A percentile compares a stretch with the other conserved stretches of the same genome.
phyloP scores from a whole-genome alignment of 1,140 invertebrate genomes.

The Acyrthosiphon pisum region DNA sequence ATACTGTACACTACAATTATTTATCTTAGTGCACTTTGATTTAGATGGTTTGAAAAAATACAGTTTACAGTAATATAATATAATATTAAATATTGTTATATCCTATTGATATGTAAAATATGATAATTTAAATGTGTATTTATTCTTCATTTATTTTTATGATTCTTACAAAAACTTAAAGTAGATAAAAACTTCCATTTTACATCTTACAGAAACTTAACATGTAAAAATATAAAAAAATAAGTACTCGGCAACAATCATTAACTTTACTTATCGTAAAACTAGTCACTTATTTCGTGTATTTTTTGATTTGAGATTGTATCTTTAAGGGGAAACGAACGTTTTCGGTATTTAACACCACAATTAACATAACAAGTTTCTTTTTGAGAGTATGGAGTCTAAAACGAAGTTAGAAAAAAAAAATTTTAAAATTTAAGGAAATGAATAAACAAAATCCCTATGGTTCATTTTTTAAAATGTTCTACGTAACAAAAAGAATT shows the following conservation, averaged over 20 bases:
- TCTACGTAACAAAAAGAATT: not conserved
- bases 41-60: not conserved
- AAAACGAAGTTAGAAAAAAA: not conserved
- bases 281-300: not conserved
- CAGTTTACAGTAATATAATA: not conserved
- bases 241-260: not conserved
- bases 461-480: not conserved
- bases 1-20: not conserved
- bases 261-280: not conserved
- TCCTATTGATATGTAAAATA: not conserved
- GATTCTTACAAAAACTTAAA: not conserved
- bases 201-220: not conserved
- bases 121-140: not conserved
- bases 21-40: not conserved
- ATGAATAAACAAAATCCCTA: not conserved
- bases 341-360: not conserved
- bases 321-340: not conserved
- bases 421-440: not conserved
- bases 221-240: not conserved
- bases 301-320: not conserved
- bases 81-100: not conserved
- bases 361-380: conserved; percentile 34
- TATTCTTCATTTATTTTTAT: not conserved
- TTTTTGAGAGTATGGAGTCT: not conserved
- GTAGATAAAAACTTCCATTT: not conserved